Percentiles rank a stretch among this genome's conserved stretches.
These are phyloP conservation scores for Cuculus canorus DNA, from an alignment of 2,797 vertebrate species.

Conservation along the genomic window DNA sequence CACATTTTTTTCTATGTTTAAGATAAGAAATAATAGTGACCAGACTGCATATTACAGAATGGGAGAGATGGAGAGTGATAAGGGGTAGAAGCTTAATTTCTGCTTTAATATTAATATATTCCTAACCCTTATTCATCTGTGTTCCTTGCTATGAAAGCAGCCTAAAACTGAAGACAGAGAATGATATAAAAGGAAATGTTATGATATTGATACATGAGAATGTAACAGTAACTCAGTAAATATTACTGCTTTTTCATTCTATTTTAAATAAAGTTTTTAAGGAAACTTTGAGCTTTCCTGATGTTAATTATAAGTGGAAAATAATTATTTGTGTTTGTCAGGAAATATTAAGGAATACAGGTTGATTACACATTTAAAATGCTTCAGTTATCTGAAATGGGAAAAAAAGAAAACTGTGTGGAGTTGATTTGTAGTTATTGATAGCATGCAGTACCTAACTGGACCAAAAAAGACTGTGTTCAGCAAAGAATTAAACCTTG, in stretches of 20 bases:
- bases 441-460: neutral
- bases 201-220: neutral
- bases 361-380: neutral
- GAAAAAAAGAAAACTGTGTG: accelerated
- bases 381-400: neutral
- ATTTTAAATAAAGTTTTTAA: neutral
- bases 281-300: neutral
- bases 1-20: neutral
- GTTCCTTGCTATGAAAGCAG: neutral
- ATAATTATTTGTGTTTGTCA: neutral
- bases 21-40: neutral
- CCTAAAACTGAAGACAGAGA: neutral
- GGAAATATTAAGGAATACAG: neutral
- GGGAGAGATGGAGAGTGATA: neutral
- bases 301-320: neutral
- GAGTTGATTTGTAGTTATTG: neutral
- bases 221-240: neutral
- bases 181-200: neutral
- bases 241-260: neutral
- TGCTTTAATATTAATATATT: neutral
- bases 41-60: neutral
- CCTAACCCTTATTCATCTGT: neutral
- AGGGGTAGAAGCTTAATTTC: neutral
- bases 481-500: neutral
- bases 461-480: neutral